Base-by-base conservation (phyloP, 2,888 invertebrate species). In the Tenthredo notha region DNA sequence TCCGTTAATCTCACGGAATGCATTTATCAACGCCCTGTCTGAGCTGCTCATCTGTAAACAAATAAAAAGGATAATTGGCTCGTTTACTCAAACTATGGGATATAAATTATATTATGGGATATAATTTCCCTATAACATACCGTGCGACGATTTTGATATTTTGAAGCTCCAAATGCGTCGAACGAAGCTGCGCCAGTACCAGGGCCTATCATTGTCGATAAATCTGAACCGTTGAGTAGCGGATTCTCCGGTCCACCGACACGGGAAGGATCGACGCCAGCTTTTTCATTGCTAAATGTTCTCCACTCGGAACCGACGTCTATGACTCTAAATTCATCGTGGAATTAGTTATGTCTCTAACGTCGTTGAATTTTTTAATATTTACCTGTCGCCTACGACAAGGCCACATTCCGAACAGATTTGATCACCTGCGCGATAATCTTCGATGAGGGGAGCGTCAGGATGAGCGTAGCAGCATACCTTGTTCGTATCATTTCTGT, bases 241-340 rank as follows among this genome's bases (percentile, higher is more conserved):
- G 98, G 98, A 94, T 99, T 99, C 94, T 99, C 99, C 0, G 99
- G 98, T 0, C 99, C 99, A 95, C 99, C 99, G 87, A 99, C 99
- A 97, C 99, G 99, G 94, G 99, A 99, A 5, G 99, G 99, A 94
- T 99, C 99, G 0, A 98, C 98, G 10, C 98, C 98, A 84, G 97
- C 97, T 92, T 99, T 99, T 92, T 99, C 99, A 93, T 99, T 99
- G 92, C 98, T 99, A 94, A 99, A 99, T 86, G 99, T 99, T 93
- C 99, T 96, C 99, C 99, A 99, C 94, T 99, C 99, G 4, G 99
- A 99, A 54, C 99, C 99, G n/a, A 99, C 99, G 94, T 99, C 99
- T 88, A 99, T 99, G 0, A 99, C 98, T 92, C 99, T 98, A 90
- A 90, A 92, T 92, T 92, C 91, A 91, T 90, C 9, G 12, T 87